phyloP scores from a whole-genome alignment of 2,888 invertebrate genomes.

The Coenonympha glycerion region DNA sequence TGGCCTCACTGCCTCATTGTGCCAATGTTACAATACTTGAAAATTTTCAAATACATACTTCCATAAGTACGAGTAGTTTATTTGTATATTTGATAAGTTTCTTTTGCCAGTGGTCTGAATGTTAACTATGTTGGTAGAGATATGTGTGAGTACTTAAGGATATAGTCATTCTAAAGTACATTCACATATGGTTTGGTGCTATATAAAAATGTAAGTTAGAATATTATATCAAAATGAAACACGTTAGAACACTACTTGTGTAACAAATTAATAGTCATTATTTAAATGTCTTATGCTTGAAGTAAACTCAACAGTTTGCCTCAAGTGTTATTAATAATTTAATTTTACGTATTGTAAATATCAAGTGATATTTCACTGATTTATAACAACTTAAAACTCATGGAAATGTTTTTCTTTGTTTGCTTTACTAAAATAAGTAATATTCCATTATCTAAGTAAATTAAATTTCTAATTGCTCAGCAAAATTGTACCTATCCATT shows the following conservation, averaged over 20 bases:
- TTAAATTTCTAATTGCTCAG: conserved; percentile 70
- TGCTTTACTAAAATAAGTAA: conserved; percentile 64
- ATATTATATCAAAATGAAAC: conserved; percentile 19
- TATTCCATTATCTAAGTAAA: conserved; percentile 73
- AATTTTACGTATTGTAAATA: not conserved
- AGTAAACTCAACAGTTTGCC: not conserved
- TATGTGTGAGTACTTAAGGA: conserved; percentile 54
- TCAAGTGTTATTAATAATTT: not conserved
- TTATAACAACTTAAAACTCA: conserved; percentile 20
- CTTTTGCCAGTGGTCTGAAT: conserved; percentile 32
- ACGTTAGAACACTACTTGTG: conserved; percentile 11
- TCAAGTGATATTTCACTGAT: conserved; percentile 4
- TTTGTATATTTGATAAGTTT: conserved; percentile 22
- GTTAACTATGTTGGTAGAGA: conserved; percentile 37
- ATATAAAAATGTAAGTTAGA: conserved; percentile 43
- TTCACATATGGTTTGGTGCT: conserved; percentile 65
- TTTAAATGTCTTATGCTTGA: not conserved
- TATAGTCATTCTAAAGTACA: conserved; percentile 43
- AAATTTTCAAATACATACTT: conserved; percentile 26
- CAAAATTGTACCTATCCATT: conserved; percentile 63
- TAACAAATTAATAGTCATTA: conserved; percentile 1
- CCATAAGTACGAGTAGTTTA: conserved; percentile 29
- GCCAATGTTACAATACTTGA: conserved; percentile 44
- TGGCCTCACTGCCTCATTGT: conserved; percentile 50
- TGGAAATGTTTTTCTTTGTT: conserved; percentile 39